Evolutionary conservation across 2,888 invertebrate species (phyloP).

Genomic region (Drosophila meridionalis): DNA sequence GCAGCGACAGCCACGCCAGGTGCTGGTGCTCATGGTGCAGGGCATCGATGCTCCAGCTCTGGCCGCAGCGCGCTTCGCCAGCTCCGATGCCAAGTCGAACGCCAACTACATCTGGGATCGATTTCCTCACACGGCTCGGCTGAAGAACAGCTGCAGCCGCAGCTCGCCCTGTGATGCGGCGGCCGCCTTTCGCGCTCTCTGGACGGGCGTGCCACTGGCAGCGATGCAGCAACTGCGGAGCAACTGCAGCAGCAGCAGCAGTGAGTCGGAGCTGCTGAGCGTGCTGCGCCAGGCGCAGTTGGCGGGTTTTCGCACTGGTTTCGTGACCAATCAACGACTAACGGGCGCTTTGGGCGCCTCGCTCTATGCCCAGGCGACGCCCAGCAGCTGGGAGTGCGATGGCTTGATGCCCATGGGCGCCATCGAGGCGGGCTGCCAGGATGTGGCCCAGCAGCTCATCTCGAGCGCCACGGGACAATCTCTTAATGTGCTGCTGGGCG

Average conservation of each 20-base stretch:
- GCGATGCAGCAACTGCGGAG: conserved; percentile 69
- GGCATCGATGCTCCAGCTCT: conserved; percentile 94
- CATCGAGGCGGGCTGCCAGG: conserved; percentile 87
- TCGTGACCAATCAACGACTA: conserved; percentile 94
- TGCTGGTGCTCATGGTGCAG: conserved; percentile 93
- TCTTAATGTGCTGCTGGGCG: conserved; percentile 89
- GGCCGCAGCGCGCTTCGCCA: conserved; percentile 88
- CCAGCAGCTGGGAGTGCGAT: conserved; percentile 94
- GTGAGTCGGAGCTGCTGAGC: conserved; percentile 86
- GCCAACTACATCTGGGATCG: conserved; percentile 89
- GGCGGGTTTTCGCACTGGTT: conserved; percentile 91
- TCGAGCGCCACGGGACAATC: conserved; percentile 90
- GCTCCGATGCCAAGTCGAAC: conserved; percentile 84
- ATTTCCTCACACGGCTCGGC: conserved; percentile 91
- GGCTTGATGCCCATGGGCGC: conserved; percentile 86
- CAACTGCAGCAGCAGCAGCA: conserved; percentile 88
- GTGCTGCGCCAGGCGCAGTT: conserved; percentile 90
- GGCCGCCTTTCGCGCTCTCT: conserved; percentile 92
- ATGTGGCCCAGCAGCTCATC: conserved; percentile 92
- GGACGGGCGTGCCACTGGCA: conserved; percentile 88
- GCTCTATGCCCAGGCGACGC: conserved; percentile 90
- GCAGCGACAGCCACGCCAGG: conserved; percentile 86
- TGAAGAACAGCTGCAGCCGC: conserved; percentile 94
- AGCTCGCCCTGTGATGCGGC: conserved; percentile 94
- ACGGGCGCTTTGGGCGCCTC: conserved; percentile 93